Percentiles rank a stretch among this genome's conserved stretches.
phyloP scores from a whole-genome alignment of 2,888 invertebrate genomes.

The Leucozona laternaria region DNA sequence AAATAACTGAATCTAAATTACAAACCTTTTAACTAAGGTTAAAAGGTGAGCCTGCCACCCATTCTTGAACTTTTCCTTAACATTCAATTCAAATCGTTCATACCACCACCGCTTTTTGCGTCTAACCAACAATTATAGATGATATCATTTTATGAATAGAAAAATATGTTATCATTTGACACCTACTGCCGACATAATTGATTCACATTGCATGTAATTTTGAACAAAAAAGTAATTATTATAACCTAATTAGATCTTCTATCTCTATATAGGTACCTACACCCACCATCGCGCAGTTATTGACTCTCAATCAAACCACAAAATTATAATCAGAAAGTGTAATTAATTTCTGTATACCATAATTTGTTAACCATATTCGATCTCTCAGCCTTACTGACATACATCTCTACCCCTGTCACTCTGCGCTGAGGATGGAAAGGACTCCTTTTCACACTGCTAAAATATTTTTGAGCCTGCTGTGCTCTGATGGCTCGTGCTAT shows the following conservation, averaged over 20 bases:
- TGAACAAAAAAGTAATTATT: slow-evolving; percentile 5
- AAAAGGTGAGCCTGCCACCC: not conserved
- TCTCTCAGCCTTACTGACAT: not conserved
- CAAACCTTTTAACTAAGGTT: not conserved
- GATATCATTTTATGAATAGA: slow-evolving; percentile 4
- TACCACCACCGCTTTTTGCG: not conserved
- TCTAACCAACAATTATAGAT: not conserved
- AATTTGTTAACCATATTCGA: slow-evolving; percentile 15
- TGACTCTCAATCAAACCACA: not conserved
- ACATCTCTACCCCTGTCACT: not conserved
- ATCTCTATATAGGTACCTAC: too few species aligned
- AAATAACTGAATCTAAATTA: too few species aligned
- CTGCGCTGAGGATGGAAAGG: not conserved
- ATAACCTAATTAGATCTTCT: slow-evolving; percentile 5
- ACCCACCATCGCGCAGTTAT: too few species aligned
- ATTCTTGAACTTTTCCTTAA: not conserved
- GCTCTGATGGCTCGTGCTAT: not conserved
- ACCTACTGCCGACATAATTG: slow-evolving; percentile 20
- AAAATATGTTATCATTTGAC: slow-evolving; percentile 16
- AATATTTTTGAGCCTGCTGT: slow-evolving; percentile 43
- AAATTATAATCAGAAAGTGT: slow-evolving; percentile 13
- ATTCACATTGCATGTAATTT: not conserved
- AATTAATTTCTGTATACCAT: slow-evolving; percentile 12
- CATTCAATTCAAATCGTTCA: not conserved
- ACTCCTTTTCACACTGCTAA: slow-evolving; percentile 19